Evolutionary conservation across 37 sponge, comb jelly and placozoan species (phyloP).

Genomic region (Theonella swinhoei): DNA sequence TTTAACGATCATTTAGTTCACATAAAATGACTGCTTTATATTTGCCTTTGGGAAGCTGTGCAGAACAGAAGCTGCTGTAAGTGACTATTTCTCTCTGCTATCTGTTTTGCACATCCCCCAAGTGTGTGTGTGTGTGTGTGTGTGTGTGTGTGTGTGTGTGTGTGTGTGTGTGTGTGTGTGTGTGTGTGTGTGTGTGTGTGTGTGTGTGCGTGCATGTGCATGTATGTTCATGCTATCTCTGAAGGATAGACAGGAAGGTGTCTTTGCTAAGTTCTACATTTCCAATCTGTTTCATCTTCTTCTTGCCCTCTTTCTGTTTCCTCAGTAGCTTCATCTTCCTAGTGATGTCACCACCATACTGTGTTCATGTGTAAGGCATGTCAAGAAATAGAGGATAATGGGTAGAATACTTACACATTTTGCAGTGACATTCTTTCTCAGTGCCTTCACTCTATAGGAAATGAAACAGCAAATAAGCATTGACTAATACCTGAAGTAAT

Average conservation of each 20-base stretch:
- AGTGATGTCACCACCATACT: slow-evolving; percentile 97
- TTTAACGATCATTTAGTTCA: too few species aligned
- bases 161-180: too few species aligned
- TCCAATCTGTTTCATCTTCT: slow-evolving; percentile 65
- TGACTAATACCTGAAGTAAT: neutral
- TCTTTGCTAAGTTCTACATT: slow-evolving; percentile 85
- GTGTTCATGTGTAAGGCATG: too few species aligned
- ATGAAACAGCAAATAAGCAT: neutral
- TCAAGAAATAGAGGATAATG: neutral
- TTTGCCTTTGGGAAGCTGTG: too few species aligned
- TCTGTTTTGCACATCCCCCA: too few species aligned
- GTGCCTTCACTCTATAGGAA: slow-evolving; percentile 70
- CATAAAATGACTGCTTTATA: too few species aligned
- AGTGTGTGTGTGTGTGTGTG: too few species aligned
- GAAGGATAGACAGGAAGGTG: slow-evolving; percentile 72
- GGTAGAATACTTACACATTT: slow-evolving; percentile 78
- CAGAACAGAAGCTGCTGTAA: too few species aligned
- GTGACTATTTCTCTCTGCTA: too few species aligned
- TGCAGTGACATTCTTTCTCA: slow-evolving; percentile 88
- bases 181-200: too few species aligned
- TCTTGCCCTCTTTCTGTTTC: slow-evolving; percentile 88
- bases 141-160: too few species aligned
- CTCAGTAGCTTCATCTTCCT: slow-evolving; percentile 85
- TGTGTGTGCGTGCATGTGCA: neutral
- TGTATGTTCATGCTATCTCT: slow-evolving; percentile 23